Evolutionary conservation across 2,797 vertebrate species (phyloP), one percentile per base, ranked within the genome.

Genomic region (Chromis chromis): DNA sequence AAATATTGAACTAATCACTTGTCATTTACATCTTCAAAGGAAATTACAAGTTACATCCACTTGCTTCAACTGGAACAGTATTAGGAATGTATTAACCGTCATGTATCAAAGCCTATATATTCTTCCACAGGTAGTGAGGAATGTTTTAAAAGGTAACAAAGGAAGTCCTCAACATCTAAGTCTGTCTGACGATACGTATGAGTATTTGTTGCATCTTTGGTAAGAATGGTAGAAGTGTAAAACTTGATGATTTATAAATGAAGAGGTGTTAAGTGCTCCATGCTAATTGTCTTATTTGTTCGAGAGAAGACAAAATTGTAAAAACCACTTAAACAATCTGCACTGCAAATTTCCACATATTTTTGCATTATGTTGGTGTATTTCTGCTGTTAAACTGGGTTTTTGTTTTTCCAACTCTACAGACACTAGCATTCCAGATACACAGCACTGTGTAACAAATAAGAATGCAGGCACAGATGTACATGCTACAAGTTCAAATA

Each of bases 1-100:
- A 90, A 93, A 92, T 89, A 87, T 83, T 85, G 65, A 90, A 86
- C 80, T 89, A 91, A 89, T 92, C 83, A 90, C 81, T 86, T 85
- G 78, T 86, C 85, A 89, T 92, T 92, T 85, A 85, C 79, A 89
- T 89, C 76, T 86, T 86, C 76, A 78, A 76, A 86, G 78, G 71
- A 89, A 86, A 86, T 83, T 79, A 59, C 61, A 71, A 83, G 68
- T 86, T 90, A 48, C 67, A 87, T 65, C 67, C 69, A 70, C 74
- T 85, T 74, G 59, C 80, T 86, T 84, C 50, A 65, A 64, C 81
- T 69, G 74, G 66, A 81, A 82, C 75, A 69, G 78, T 67, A 86
- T 70, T 64, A 74, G 36, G 60, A 74, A 81, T 66, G 57, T 69
- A 83, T 82, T 77, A 90, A 76, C 50, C 3, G 16, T 11, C 56